Evolutionary conservation across 2,797 vertebrate species (phyloP), one percentile per base, ranked within the genome.

Genomic region (Todus mexicanus): DNA sequence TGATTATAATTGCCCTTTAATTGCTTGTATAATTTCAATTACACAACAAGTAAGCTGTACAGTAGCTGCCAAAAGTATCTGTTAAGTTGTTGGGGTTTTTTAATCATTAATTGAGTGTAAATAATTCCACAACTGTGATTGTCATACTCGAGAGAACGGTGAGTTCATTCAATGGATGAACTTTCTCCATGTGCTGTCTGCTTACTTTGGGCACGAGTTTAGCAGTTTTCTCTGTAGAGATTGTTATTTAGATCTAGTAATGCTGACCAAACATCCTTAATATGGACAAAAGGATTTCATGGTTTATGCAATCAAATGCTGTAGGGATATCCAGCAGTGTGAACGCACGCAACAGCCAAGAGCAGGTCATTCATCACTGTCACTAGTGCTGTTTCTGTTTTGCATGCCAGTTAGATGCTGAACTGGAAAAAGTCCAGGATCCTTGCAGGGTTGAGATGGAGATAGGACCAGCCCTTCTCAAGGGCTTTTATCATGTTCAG

Each of bases 1-100:
- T 88, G 83, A 77, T 92, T 92, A 72, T 91, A 93, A 93, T 94
- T 94, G 54, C 57, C 42, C 22, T 91, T 83, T 91, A 84, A 88
- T 88, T 91, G 80, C 43, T 80, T 70, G 71, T 77, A 64, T 80
- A 68, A 88, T 94, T 94, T 88, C 80, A 92, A 38, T 89, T 91
- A 64, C 60, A 40, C 51, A 93, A 70, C 76, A 91, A 79, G 50
- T 68, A 92, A 64, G n/a, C 48, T 70, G 43, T 38, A 80, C 17
- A 20, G 53, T 80, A 91, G 53, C 72, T 93, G 61, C 76, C 76
- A 76, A 83, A 91, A 90, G 25, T 66, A 63, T 70, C 79, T 81
- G 15, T 77, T 79, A 68, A 15, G 48, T 56, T 80, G 4, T 66
- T 20, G 60, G 22, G 21, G 35, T 71, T 83, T 60, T 78, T 91